Evolutionary conservation across 2,113 vertebrate species (phyloP).

Genomic region (Plecotus auritus): DNA sequence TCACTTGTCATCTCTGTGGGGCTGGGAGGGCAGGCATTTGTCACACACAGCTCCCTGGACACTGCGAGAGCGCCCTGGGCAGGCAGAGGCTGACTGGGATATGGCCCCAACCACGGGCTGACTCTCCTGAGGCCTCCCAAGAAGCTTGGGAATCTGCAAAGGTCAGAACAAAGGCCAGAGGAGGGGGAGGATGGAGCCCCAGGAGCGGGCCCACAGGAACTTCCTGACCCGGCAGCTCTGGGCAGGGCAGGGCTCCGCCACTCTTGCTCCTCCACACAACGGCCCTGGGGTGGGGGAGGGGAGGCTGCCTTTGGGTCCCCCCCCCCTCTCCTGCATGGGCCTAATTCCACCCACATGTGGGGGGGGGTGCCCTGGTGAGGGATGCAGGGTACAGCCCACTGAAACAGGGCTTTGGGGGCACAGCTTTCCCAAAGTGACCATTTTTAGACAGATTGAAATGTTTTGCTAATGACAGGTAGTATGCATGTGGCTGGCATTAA

Average conservation of each 20-base stretch:
- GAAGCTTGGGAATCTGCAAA: constrained; percentile 54
- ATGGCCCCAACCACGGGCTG: neutral
- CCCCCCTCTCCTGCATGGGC: neutral
- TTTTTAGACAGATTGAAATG: neutral
- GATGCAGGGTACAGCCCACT: neutral
- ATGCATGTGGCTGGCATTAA: neutral
- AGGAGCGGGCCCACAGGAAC: neutral
- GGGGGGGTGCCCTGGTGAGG: neutral
- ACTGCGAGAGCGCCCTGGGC: fast-evolving
- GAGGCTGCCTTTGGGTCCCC: neutral
- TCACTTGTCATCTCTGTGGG: neutral
- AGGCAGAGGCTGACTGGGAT: neutral
- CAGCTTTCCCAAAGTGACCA: neutral
- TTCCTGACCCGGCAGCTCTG: neutral
- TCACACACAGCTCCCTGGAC: neutral
- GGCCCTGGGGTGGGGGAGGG: no score
- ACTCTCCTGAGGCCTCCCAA: neutral
- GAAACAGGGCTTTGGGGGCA: neutral
- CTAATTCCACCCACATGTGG: neutral
- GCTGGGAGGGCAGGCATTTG: neutral
- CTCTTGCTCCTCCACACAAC: no score
- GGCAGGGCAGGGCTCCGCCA: neutral
- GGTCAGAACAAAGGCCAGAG: neutral
- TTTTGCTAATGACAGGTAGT: neutral
- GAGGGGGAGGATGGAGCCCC: neutral